Evolutionary conservation across 2,113 vertebrate genomes (phyloP).

Genomic region (Larimichthys polyactis): DNA sequence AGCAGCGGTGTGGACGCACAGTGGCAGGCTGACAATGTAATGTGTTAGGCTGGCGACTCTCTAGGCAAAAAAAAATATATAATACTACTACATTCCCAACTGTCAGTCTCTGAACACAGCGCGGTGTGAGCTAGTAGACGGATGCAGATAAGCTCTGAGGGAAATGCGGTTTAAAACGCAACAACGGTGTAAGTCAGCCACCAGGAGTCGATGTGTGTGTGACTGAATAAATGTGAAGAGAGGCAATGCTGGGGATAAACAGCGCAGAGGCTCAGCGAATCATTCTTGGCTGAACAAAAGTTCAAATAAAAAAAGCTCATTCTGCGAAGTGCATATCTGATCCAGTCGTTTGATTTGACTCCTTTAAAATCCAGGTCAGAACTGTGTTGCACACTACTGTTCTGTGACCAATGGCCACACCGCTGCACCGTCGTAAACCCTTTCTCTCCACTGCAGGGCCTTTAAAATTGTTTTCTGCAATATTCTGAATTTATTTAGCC

Average conservation of each 20-base stretch:
- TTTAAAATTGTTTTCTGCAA: conserved; percentile 62
- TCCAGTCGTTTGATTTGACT: conserved; percentile 30
- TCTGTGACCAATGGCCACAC: conserved; percentile 58
- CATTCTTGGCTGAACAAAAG: conserved; percentile 18
- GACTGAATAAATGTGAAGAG: conserved; percentile 36
- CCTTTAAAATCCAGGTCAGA: conserved; percentile 49
- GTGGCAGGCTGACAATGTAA: conserved; percentile 21
- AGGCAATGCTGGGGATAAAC: conserved; percentile 30
- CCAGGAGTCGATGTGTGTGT: conserved; percentile 25
- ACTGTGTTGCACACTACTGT: conserved; percentile 18
- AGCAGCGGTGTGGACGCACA: conserved; percentile 32
- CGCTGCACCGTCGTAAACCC: conserved; percentile 56
- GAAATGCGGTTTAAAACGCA: conserved; percentile 33
- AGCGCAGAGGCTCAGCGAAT: conserved; percentile 8
- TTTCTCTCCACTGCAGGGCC: conserved; percentile 64
- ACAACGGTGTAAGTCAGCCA: conserved; percentile 30
- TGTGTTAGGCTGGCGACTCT: conserved; percentile 29
- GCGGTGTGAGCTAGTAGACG: conserved; percentile 32
- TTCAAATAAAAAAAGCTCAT: conserved; percentile 18
- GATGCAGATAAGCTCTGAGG: conserved; percentile 44
- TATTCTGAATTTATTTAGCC: conserved; percentile 55
- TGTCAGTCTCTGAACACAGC: conserved; percentile 45
- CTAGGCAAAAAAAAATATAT: conserved; percentile 28
- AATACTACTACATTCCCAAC: neutral
- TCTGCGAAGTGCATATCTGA: conserved; percentile 23